A percentile compares a stretch with the other conserved stretches of the same genome.
These are phyloP conservation scores for Thera britannica DNA, from an alignment of 2,888 invertebrate species.

Conservation along the genomic window DNA sequence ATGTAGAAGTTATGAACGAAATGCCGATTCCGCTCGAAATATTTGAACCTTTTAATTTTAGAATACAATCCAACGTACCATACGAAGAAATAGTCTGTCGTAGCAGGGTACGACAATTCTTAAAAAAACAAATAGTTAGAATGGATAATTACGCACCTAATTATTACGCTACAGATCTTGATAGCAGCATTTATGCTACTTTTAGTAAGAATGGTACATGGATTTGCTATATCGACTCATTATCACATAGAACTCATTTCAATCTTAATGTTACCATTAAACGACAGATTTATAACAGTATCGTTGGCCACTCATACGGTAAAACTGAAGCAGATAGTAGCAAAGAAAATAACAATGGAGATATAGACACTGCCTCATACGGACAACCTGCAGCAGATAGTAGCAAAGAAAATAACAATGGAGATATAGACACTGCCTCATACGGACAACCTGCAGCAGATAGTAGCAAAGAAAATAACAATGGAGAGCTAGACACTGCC, in stretches of 20 bases:
- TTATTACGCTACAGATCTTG: no score
- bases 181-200: neutral
- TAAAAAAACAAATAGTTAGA: neutral
- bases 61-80: neutral
- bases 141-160: no score
- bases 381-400: neutral
- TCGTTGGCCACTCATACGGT: no score
- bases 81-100: neutral
- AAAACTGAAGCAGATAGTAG: no score
- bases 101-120: neutral
- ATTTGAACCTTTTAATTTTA: conserved; percentile 1
- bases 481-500: no score
- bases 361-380: neutral
- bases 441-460: no score
- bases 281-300: no score
- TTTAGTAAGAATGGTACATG: neutral
- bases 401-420: no score
- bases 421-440: no score
- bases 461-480: no score
- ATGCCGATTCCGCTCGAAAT: neutral
- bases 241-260: no score
- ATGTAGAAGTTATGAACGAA: neutral
- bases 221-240: neutral
- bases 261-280: no score
- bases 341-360: neutral